Percentiles rank a stretch among this genome's conserved stretches.
phyloP scores from a whole-genome alignment of 2,888 invertebrate species.

The Piscicola geometra region DNA sequence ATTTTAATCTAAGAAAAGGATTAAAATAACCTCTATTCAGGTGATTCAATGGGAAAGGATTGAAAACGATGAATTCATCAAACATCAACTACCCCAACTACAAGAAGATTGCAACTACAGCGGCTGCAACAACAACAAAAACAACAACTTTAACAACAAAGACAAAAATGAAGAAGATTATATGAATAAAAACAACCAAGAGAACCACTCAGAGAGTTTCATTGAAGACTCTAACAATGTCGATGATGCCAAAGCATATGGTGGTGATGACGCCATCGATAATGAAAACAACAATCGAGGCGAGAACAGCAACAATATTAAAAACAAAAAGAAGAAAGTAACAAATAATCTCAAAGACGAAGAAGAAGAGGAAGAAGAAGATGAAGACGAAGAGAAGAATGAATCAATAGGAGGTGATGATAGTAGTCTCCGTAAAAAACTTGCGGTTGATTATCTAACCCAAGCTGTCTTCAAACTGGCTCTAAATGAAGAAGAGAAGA shows the following conservation, averaged over 20 bases:
- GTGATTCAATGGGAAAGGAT: conserved; percentile 3
- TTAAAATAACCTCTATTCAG: background rate
- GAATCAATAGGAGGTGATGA: background rate
- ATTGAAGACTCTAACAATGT: too few relatives aligned
- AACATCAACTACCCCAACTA: background rate
- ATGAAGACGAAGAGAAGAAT: background rate
- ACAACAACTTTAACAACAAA: background rate
- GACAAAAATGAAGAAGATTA: too few relatives aligned
- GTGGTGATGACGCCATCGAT: background rate
- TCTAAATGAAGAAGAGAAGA: conserved; percentile 20
- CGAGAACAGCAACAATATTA: background rate
- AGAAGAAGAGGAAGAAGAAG: background rate
- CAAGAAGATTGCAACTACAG: background rate
- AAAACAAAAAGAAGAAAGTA: background rate
- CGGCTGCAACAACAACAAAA: background rate
- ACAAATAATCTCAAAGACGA: background rate
- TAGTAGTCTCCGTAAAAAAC: background rate
- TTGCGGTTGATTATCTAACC: conserved; percentile 4
- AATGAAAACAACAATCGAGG: conserved; percentile 1
- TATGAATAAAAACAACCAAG: too few relatives aligned
- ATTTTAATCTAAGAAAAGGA: too few relatives aligned
- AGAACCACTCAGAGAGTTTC: too few relatives aligned
- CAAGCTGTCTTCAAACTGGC: conserved; percentile 20
- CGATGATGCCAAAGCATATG: too few relatives aligned
- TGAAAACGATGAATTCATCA: background rate